Conservation (phyloP, 1,140 invertebrate species). For the Heliconius hewitsoni region DNA sequence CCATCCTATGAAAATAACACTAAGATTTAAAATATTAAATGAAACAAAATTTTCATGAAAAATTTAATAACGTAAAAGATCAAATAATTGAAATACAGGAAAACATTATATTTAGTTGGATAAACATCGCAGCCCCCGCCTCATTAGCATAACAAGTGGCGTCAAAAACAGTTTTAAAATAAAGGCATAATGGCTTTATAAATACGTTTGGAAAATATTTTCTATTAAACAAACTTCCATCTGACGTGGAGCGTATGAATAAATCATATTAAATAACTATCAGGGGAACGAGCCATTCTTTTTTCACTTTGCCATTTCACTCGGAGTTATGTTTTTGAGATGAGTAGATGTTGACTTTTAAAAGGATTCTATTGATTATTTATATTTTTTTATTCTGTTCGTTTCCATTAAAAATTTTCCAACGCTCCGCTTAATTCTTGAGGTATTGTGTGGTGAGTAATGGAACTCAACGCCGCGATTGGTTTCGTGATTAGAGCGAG, state of each 20-base stretch:
- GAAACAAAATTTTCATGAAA: background rate
- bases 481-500: too few species aligned
- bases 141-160: conserved; percentile 68
- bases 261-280: conserved; percentile 80
- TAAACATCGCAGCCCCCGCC: conserved; percentile 55
- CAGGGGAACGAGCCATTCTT: conserved; percentile 64
- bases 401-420: too few species aligned
- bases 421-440: too few species aligned
- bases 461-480: too few species aligned
- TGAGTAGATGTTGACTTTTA: conserved; percentile 13
- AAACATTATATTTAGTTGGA: conserved; percentile 57
- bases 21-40: too few species aligned
- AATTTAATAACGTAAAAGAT: conserved; percentile 15
- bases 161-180: conserved; percentile 61
- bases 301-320: conserved; percentile 33
- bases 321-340: conserved; percentile 16
- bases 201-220: conserved; percentile 76
- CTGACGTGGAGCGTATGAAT: conserved; percentile 71
- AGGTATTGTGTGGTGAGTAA: too few species aligned
- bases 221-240: conserved; percentile 77
- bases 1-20: too few species aligned
- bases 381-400: background rate
- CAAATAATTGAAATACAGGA: conserved; percentile 46
- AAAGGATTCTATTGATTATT: background rate
- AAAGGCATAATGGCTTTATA: conserved; percentile 74